Evolutionary conservation across 2,113 vertebrate genomes (phyloP), one percentile per base, ranked within the genome.

Genomic region (Pyrgilauda ruficollis): DNA sequence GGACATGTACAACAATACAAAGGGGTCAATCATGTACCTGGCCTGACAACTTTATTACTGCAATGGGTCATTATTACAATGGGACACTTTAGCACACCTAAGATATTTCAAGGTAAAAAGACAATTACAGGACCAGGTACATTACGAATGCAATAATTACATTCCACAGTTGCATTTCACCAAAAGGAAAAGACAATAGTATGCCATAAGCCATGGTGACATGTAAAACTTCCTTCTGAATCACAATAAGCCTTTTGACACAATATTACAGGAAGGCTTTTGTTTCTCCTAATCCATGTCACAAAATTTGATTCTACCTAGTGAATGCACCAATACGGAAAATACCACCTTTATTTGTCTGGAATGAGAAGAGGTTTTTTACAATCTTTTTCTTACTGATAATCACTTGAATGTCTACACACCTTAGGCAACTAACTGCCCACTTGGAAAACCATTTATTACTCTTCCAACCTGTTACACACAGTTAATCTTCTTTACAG

Each of bases 1-100:
- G 67, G 82, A 89, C 63, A 64, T 64, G 52, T 87, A 73, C 67
- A 93, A 66, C 77, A 92, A 55, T 55, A 90, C 27, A 1, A 87
- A 94, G 27, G 64, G 88, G 84, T 94, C 86, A 88, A 24, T 95
- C 74, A 31, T 24, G 59, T 30, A 69, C 70, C 89, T 55, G 61
- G 44, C 31, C 41, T 88, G 86, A 95, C 76, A 95, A 62, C 50
- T 87, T 91, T 81, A 85, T 86, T 75, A 62, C n/a, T 87, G 84
- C 52, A 56, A 46, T 67, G 61, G 90, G 82, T 58, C 89, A 84
- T 82, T 91, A 93, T 63, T 84, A 70, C 44, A 91, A 59, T 1
- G 8, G 39, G 41, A 78, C 55, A 10, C 64, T 91, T 90, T 64
- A 88, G 68, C 27, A 26, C 41, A 56, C 28, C 3, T 18, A 78